Evolutionary conservation across 2,113 vertebrate genomes (phyloP), one percentile per base, ranked within the genome.

Genomic region (Naja naja): DNA sequence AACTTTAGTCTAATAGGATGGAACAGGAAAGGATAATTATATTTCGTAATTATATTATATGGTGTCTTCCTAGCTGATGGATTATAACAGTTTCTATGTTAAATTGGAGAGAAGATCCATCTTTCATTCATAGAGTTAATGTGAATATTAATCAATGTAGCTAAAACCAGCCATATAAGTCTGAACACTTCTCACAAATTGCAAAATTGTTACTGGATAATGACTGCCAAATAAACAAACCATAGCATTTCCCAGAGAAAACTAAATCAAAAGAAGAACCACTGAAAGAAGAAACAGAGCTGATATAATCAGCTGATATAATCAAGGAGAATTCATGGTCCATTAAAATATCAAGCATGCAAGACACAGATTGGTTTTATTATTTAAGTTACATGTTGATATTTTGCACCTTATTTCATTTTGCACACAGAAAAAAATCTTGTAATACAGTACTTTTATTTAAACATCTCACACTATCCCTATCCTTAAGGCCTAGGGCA

Each of bases 101-200:
- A 94, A 88, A 64, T 30, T 92, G 8, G 30, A 74, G 47, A 60
- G 39, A 34, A 53, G 25, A 10, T 39, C 14, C 0, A 2, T 10
- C 88, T 93, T 69, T n/a, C 23, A 47, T 91, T 90, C 22, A 49
- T n/a, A 8, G 90, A 91, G 89, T 92, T 89, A 55, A 43, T 23
- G 18, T 4, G 86, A 20, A 69, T 89, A 45, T 54, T 90, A n/a
- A 47, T 23, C 49, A 74, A 56, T 27, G 74, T 3, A 53, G 23
- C 22, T 54, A 53, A 52, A 91, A 22, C 2, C 81, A 27, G 8
- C 52, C 64, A 85, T 56, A 20, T 85, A 92, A 85, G 3, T 23
- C 22, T 27, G 93, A 89, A 18, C n/a, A 60, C 25, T 58, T 86
- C 5, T n/a, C 56, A 86, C 23, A 56, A 39, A 45, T 10, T 47